A percentile compares a stretch with the other conserved stretches of the same genome.
phyloP scores from a whole-genome alignment of 2,888 invertebrate genomes.

The Drosophila lutescens region DNA sequence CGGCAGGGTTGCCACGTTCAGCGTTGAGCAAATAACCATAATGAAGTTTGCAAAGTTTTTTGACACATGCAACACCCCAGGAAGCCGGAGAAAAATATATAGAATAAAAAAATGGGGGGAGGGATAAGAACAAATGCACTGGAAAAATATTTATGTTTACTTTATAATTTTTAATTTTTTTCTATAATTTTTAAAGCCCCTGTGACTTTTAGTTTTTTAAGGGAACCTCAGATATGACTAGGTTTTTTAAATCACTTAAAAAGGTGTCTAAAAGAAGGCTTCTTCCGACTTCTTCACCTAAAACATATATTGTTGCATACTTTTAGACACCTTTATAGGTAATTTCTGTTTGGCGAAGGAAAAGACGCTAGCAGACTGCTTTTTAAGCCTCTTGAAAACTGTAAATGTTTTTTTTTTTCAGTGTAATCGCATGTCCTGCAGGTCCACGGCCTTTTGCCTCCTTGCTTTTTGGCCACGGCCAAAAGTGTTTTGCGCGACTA shows the following conservation, averaged over 20 bases:
- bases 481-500: conserved; percentile 77
- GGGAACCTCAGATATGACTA: too few relatives aligned
- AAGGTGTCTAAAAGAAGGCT: too few relatives aligned
- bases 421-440: conserved; percentile 37
- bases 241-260: too few relatives aligned
- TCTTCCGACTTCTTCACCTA: too few relatives aligned
- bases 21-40: conserved; percentile 66
- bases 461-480: conserved; percentile 40
- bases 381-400: not conserved
- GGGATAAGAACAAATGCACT: not conserved
- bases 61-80: conserved; percentile 65
- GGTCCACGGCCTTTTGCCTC: conserved; percentile 39
- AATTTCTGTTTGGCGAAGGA: not conserved
- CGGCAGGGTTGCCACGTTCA: conserved; percentile 24
- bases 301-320: not conserved
- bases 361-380: not conserved
- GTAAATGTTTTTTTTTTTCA: not conserved
- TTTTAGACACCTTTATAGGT: not conserved
- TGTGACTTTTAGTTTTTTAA: too few relatives aligned
- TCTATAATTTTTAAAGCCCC: too few relatives aligned
- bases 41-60: conserved; percentile 76
- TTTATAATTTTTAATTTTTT: too few relatives aligned
- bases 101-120: not conserved
- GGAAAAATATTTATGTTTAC: not conserved
- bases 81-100: conserved; percentile 39